Percentiles rank a stretch among this genome's conserved stretches.
phyloP scores from a whole-genome alignment of 2,797 vertebrate genomes.

The Cyprinella venusta region DNA sequence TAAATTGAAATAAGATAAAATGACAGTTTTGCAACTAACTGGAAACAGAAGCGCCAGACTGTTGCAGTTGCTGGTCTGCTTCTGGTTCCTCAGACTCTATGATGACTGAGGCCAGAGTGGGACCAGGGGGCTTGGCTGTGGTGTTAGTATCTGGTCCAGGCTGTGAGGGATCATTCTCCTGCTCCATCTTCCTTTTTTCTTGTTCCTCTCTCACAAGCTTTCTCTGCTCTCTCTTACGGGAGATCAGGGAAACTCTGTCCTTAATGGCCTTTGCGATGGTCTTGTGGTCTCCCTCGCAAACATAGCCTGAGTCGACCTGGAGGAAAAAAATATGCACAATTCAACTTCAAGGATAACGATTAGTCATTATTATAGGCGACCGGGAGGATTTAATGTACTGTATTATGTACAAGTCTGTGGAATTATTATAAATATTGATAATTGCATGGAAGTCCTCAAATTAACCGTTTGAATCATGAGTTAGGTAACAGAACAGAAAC shows the following conservation, averaged over 20 bases:
- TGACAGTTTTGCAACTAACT: neutral
- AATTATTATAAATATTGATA: neutral
- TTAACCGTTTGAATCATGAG: neutral
- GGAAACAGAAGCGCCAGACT: conserved; percentile 68
- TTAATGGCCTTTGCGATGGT: conserved; percentile 99
- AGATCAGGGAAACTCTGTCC: conserved; percentile 95
- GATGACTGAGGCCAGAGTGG: conserved; percentile 77
- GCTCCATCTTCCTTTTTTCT: conserved; percentile 89
- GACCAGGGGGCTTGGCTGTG: conserved; percentile 60
- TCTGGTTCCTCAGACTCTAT: conserved; percentile 90
- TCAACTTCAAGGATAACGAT: neutral
- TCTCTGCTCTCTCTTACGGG: conserved; percentile 92
- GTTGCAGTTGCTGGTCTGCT: conserved; percentile 85
- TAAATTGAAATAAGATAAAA: neutral
- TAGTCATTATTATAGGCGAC: neutral
- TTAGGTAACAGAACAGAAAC: neutral
- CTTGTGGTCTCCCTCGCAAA: conserved; percentile 97
- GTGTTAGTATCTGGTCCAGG: conserved; percentile 18
- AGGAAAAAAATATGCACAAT: neutral
- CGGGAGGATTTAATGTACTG: neutral
- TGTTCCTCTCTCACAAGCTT: conserved; percentile 95
- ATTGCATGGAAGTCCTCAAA: neutral
- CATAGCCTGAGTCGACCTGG: conserved; percentile 97
- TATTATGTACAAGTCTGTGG: too few relatives aligned
- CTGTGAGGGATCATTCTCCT: conserved; percentile 72